Evolutionary conservation across 2,888 invertebrate species (phyloP), one percentile per base, ranked within the genome.

Genomic region (Drosophila subquinaria): DNA sequence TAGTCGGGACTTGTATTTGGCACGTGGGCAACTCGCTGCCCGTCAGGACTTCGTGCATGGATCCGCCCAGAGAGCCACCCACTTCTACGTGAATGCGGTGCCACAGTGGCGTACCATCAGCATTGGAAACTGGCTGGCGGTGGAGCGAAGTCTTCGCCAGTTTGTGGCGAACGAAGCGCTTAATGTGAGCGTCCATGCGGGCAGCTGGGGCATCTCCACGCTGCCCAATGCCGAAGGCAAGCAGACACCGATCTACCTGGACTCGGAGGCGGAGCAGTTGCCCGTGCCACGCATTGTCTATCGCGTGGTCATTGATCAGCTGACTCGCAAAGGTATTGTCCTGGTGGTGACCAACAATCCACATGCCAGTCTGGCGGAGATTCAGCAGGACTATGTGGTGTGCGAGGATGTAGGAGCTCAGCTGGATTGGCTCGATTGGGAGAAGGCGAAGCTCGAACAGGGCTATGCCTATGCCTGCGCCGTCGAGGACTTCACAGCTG

Each of bases 91-190:
- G 2, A 94, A 94, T 79, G 93, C 92, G 0, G 93, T 93, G 1
- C 94, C 94, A 0, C 94, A 94, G 69, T 94, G 94, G 94, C 93
- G 93, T 71, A 93, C 92, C 5, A 94, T 95, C 74, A 95, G 94
- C 79, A 93, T 91, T 0, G 93, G 93, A 5, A 95, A 95, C 79
- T 95, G 95, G 95, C 90, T 93, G 51, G 79, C 84, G 0, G 88
- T 94, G 23, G 95, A 95, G 90, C 69, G 66, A 0, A 92, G 92
- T 61, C 90, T 94, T 0, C 91, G 94, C 51, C 81, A 88, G 9
- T 93, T 93, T 60, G 94, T 94, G 0, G 81, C 76, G 0, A 56
- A 79, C 2, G 85, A 91, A 23, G 80, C 80, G 1, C 79, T 93
- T 0, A 90, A 92, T 50, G 83, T 94, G 1, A 90, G 91, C 9